Evolutionary conservation across 2,797 vertebrate genomes (phyloP).

Genomic region (Sebastes flavidus): DNA sequence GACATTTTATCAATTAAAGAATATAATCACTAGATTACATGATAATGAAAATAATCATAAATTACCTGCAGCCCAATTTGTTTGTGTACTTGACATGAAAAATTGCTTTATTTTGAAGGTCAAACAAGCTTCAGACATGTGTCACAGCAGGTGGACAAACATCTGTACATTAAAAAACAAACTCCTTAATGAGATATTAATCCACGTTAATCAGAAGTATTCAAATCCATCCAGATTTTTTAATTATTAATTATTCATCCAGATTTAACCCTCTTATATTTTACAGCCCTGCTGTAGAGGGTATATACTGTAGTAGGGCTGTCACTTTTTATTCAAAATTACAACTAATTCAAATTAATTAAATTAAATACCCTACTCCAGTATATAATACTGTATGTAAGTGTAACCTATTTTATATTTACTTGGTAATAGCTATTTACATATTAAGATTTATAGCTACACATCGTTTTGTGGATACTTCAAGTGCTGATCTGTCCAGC

Average conservation of each 20-base stretch:
- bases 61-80: background rate
- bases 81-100: background rate
- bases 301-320: background rate
- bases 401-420: background rate
- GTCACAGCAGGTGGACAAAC: conserved; percentile 27
- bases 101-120: background rate
- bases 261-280: background rate
- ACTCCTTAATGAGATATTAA: background rate
- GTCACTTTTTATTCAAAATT: background rate
- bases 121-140: background rate
- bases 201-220: conserved; percentile 10
- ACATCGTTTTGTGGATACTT: background rate
- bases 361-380: too few relatives aligned
- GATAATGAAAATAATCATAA: background rate
- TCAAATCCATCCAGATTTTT: conserved; percentile 9
- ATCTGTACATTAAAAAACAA: conserved; percentile 15
- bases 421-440: background rate
- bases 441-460: background rate
- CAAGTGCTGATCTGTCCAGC: background rate
- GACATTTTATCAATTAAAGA: background rate
- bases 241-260: background rate
- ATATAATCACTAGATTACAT: background rate
- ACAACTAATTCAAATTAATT: background rate
- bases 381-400: background rate
- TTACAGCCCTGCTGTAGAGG: background rate